Percentiles rank a stretch among this genome's conserved stretches.
These are phyloP conservation scores for Diaprepes abbreviatus DNA, from an alignment of 2,888 invertebrate species.

Conservation along the genomic window DNA sequence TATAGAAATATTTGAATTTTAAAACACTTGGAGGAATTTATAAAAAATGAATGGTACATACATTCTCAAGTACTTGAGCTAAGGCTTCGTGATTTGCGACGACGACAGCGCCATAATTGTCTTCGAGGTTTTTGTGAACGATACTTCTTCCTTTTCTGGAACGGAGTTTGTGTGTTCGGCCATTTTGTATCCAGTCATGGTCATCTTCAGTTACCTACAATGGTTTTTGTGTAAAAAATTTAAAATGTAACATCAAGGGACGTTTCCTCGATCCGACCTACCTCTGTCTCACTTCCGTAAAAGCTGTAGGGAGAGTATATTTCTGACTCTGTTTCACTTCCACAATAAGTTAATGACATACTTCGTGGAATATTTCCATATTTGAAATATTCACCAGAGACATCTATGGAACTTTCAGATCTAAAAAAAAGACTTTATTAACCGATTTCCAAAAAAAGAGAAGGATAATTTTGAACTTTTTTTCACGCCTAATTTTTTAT, in stretches of 20 bases:
- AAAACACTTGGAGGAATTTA: no score
- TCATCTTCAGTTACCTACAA: slow-evolving; percentile 69
- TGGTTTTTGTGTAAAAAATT: no score
- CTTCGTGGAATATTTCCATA: slow-evolving; percentile 74
- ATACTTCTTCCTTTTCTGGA: slow-evolving; percentile 86
- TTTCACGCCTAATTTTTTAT: no score
- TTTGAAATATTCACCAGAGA: slow-evolving; percentile 73
- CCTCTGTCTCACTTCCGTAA: slow-evolving; percentile 74
- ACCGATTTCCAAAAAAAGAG: no score
- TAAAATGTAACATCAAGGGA: no score
- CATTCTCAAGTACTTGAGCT: slow-evolving; percentile 90
- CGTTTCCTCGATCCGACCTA: slow-evolving; percentile 45
- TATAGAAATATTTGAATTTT: no score
- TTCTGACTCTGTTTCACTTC: slow-evolving; percentile 87
- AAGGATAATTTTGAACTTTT: no score
- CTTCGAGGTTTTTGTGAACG: slow-evolving; percentile 88
- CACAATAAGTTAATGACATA: slow-evolving; percentile 83
- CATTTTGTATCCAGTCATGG: slow-evolving; percentile 68
- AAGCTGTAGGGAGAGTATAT: slow-evolving; percentile 87
- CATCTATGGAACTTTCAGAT: slow-evolving; percentile 70
- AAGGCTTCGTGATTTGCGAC: slow-evolving; percentile 92
- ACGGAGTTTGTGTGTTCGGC: slow-evolving; percentile 71
- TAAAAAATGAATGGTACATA: no score
- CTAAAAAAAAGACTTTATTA: slow-evolving; percentile 56
- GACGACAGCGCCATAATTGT: slow-evolving; percentile 91